Evolutionary conservation across 92 coral and sea anemone genomes (phyloP), one percentile per base, ranked within the genome.

Genomic region (Parazoanthus atlanticus): DNA sequence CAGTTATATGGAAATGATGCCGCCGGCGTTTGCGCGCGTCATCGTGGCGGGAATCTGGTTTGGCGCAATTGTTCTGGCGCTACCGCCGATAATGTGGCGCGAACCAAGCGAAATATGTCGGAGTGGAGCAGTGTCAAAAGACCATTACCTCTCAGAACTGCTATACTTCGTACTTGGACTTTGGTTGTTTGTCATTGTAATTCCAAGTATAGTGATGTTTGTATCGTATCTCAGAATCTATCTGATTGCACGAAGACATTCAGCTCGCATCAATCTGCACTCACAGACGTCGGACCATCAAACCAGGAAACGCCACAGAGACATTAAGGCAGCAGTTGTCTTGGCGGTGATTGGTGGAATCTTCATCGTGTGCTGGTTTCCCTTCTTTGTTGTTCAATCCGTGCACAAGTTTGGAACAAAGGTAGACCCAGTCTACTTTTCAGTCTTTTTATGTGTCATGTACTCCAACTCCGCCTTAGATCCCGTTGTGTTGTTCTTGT

Each of bases 21-120:
- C 98, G 15, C 93, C 96, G 1, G 83, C 95, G 71, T 88, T 96
- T 69, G 98, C 98, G 29, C 92, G 93, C 76, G 84, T 89, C 58
- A 88, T 96, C 74, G 88, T 96, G 74, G 96, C 93, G 54, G 95
- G 91, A 56, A 91, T 96, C 67, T 96, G 98, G 98, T 79, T 89
- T 32, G 93, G 86, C n/a, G 93, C 96, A 29, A 85, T 93, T 30
- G 88, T 91, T 72, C 88, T 96, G 31, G 98, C 98, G 31, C 89
- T 95, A 21, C 98, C 98, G 8, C 98, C 98, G 3, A 93, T 96
- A 17, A 92, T 93, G 88, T 96, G 98, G 98, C 91, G 99, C 26
- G 92, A 89, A 28, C 94, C 91, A n/a, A 86, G 80, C 30, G 91
- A 92, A 13, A 96, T 96, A 34, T 96, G 99, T 65, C 94, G 88